A percentile compares a stretch with the other conserved stretches of the same genome.
Conservation (phyloP, 2,113 vertebrate genomes). For the Phalacrocorax carbo region DNA sequence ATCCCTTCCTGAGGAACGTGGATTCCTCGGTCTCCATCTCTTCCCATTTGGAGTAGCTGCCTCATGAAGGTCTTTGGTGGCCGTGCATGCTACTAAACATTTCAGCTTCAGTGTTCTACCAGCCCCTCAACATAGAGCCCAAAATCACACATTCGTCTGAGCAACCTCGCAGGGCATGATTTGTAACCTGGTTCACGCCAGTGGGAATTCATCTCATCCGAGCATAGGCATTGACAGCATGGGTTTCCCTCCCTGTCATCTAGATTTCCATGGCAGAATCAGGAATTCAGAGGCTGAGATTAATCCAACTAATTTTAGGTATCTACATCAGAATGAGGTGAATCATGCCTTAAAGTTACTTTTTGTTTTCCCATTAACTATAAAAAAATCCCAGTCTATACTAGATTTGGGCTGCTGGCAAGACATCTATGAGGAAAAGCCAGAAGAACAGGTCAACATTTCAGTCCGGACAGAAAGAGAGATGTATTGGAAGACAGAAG, state of each 20-base stretch:
- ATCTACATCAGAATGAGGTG: not conserved
- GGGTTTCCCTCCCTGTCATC: conserved; percentile 2
- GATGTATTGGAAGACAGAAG: not conserved
- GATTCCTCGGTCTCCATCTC: not conserved
- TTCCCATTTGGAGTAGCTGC: not conserved
- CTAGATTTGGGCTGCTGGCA: conserved; percentile 5
- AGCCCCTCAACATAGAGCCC: not conserved
- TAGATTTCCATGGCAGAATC: not conserved
- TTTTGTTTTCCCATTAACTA: not conserved
- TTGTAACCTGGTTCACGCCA: not conserved
- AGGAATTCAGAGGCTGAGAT: not conserved
- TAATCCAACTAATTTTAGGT: not conserved
- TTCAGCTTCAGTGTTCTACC: not conserved
- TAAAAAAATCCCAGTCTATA: not conserved
- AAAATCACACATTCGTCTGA: not conserved
- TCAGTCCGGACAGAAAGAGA: not conserved
- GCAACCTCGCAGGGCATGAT: not conserved
- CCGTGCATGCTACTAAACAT: not conserved
- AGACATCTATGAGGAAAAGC: not conserved
- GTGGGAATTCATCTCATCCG: not conserved
- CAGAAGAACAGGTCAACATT: conserved; percentile 31
- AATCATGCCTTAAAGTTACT: conserved; percentile 9
- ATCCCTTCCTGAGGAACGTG: not conserved
- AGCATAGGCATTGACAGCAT: accelerated
- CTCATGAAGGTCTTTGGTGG: not conserved